phyloP scores from a whole-genome alignment of 2,888 invertebrate genomes.

The Nycteola revayana region DNA sequence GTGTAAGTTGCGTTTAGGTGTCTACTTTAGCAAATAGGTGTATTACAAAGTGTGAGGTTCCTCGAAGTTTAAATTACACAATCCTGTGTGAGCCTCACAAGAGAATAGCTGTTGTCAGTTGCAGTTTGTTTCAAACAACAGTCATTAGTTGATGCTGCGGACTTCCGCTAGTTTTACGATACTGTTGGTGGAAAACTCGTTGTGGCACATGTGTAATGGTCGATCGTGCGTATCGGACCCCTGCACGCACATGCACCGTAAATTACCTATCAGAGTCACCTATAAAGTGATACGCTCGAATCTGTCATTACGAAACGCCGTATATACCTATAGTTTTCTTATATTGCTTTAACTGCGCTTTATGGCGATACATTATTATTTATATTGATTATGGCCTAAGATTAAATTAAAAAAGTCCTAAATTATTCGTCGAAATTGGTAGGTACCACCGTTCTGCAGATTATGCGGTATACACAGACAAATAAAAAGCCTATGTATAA shows the following conservation, averaged over 20 bases:
- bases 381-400: too few species aligned
- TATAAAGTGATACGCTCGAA: too few species aligned
- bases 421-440: too few species aligned
- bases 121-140: slow-evolving; percentile 32
- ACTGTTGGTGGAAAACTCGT: slow-evolving; percentile 41
- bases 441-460: too few species aligned
- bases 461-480: too few species aligned
- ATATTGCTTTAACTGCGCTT: too few species aligned
- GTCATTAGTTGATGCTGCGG: slow-evolving; percentile 40
- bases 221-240: slow-evolving; percentile 53
- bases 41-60: slow-evolving; percentile 9
- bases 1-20: slow-evolving; percentile 11
- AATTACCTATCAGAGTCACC: slow-evolving; percentile 38
- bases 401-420: too few species aligned
- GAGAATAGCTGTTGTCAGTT: slow-evolving; percentile 31
- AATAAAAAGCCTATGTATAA: too few species aligned
- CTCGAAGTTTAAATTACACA: slow-evolving; percentile 14
- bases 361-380: too few species aligned
- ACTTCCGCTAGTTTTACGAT: slow-evolving; percentile 26
- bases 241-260: slow-evolving; percentile 30
- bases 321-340: too few species aligned
- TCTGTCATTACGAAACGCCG: too few species aligned
- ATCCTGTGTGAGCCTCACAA: slow-evolving; percentile 20
- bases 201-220: slow-evolving; percentile 52
- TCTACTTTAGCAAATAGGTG: slow-evolving; percentile 13